Evolutionary conservation across 2,797 vertebrate species (phyloP).

Genomic region (Karalla daura): DNA sequence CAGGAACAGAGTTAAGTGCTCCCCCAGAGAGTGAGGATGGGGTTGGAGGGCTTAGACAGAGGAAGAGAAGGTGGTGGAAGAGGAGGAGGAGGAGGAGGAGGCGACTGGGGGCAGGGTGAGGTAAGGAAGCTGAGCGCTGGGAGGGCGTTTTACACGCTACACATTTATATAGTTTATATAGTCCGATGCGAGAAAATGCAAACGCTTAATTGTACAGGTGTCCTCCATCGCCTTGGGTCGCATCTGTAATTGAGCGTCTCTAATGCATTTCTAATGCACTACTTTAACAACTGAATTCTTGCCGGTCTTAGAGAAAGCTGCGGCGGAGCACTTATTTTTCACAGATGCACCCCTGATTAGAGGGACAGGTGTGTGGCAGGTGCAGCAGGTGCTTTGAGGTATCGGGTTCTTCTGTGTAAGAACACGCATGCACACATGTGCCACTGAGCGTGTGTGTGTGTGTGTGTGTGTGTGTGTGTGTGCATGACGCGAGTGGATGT

Average conservation of each 20-base stretch:
- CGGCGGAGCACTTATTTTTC: conserved; percentile 49
- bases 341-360: conserved; percentile 76
- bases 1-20: conserved; percentile 88
- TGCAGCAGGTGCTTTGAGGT: conserved; percentile 81
- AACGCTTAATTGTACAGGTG: conserved; percentile 39
- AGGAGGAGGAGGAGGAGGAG: conserved; percentile 32
- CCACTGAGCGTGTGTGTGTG: conserved; percentile 52
- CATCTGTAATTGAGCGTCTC: conserved; percentile 44
- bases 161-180: conserved; percentile 44
- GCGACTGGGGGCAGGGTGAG: conserved; percentile 39
- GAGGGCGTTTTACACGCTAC: conserved; percentile 37
- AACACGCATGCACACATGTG: conserved; percentile 51
- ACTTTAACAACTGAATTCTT: conserved; percentile 21
- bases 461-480: conserved; percentile 56
- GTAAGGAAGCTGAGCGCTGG: conserved; percentile 37
- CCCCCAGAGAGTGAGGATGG: conserved; percentile 79
- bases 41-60: conserved; percentile 66
- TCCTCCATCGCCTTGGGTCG: conserved; percentile 30
- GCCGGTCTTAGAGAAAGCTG: conserved; percentile 35
- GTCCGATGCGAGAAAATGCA: conserved; percentile 27
- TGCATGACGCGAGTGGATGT: conserved; percentile 59
- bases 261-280: conserved; percentile 50
- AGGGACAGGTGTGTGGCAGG: conserved; percentile 78
- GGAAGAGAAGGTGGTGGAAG: conserved; percentile 52
- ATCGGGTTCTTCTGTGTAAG: conserved; percentile 72